Evolutionary conservation across 1,140 invertebrate species (phyloP), one percentile per base, ranked within the genome.

Genomic region (Drosophila saltans): DNA sequence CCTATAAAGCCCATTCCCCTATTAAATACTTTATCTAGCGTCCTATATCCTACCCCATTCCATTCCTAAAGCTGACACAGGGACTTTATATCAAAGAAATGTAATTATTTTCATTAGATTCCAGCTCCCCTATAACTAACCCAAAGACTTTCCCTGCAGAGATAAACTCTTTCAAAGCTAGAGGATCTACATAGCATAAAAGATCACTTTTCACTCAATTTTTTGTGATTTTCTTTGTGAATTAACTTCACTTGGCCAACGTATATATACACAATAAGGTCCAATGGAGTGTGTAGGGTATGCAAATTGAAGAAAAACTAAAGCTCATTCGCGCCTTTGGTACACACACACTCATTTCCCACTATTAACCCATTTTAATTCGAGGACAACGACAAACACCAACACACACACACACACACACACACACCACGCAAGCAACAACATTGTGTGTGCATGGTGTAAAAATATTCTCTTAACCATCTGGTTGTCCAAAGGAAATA

Each of bases 291-390:
- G 6, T 36, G 1, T 52, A 52, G 45, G 3, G 45, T 52, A 52
- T 52, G 45, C 5, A 26, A 52, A 52, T 10, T 26, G 2, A 65
- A 6, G 72, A 61, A 67, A 75, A 68, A 52, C 45, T 52, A 10
- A 52, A 52, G 45, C 21, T 58, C 16, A 16, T 16, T 16, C 72
- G 6, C 33, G 33, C 33, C 33, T 36, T 36, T 7, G 3, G 33
- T 36, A 36, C 33, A 64, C 72, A 75, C 58, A 72, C 78, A 75
- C 58, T 69, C 78, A 86, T 79, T 82, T 86, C 75, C 82, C 82
- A 82, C 82, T 82, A 80, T 86, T 86, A 86, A 86, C 83, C 82
- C 83, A 86, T 82, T 86, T 85, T 48, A 75, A 26, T 52, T 52
- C 45, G 45, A 52, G 45, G 21, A 52, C 45, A 52, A 52, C 21